These are phyloP conservation scores for Adelges cooleyi DNA, from an alignment of 1,140 invertebrate species.

Conservation along the genomic window DNA sequence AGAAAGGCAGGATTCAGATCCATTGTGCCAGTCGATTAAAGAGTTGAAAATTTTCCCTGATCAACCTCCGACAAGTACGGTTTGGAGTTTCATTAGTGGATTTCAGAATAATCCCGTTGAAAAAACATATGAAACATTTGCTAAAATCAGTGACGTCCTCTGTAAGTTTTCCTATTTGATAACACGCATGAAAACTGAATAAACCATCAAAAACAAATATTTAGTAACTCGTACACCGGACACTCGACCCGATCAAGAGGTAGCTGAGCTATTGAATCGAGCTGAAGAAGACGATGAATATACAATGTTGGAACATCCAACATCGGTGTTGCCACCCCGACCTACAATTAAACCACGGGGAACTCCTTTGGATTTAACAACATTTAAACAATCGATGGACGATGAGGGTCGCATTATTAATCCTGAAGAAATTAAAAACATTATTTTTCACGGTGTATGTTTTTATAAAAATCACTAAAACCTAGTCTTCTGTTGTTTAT, in stretches of 20 bases:
- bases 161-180: constrained; percentile 36
- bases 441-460: constrained; percentile 81
- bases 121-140: constrained; percentile 68
- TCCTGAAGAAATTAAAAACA: constrained; percentile 54
- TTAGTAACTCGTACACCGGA: constrained; percentile 44
- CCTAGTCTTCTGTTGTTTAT: too few species aligned
- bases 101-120: constrained; percentile 64
- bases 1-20: constrained; percentile 52
- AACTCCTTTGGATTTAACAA: constrained; percentile 57
- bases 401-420: constrained; percentile 61
- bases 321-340: constrained; percentile 40
- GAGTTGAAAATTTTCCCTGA: constrained; percentile 70
- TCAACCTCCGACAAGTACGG: constrained; percentile 46
- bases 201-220: background rate
- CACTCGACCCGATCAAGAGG: constrained; percentile 42
- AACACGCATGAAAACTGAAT: too few species aligned
- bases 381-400: constrained; percentile 69
- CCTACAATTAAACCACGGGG: constrained; percentile 41
- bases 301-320: constrained; percentile 47
- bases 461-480: constrained; percentile 6
- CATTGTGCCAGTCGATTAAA: constrained; percentile 68
- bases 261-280: constrained; percentile 39
- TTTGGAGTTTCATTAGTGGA: constrained; percentile 59
- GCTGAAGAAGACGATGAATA: constrained; percentile 43
- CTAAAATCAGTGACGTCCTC: constrained; percentile 61